Evolutionary conservation across 2,113 vertebrate genomes (phyloP), one percentile per base, ranked within the genome.

Genomic region (Dasyprocta punctata): DNA sequence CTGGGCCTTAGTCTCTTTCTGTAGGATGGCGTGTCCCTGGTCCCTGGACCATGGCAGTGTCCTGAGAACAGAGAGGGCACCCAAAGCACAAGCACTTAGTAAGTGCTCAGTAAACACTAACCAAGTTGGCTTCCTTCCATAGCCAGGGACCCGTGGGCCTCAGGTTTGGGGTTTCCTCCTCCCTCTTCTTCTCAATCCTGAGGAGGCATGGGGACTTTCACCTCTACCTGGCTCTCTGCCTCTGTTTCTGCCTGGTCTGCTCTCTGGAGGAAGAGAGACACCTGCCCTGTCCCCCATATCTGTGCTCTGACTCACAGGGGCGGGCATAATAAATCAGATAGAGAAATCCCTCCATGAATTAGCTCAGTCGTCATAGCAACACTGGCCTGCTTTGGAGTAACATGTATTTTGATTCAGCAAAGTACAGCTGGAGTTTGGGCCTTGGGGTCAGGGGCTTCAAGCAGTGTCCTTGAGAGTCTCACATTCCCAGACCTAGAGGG

Each of bases 331-430:
- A 97, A 97, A 95, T 97, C 97, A 97, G 95, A 96, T 20, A 4
- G 95, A 97, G 97, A 97, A 97, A 98, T 97, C 96, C 97, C 97
- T 98, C 96, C 97, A 96, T 96, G 98, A 97, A 97, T 97, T 98
- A 97, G 96, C 97, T 75, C 54, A 0, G 97, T 98, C 33, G 96
- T 88, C 98, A 98, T 98, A 95, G 95, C 86, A 97, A 98, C 97
- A 0, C 97, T 97, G 97, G 97, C 97, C 98, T 97, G 98, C 96
- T 98, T 97, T 97, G 96, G 98, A 98, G 98, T 98, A 97, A 97
- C 94, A 98, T 97, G 82, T 96, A 95, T 98, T 98, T 98, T 97
- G 96, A 97, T 98, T 98, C 89, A 94, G 92, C 95, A 97, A 96
- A 98, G 97, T 98, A 93, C 95, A 98, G 97, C 97, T 96, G 92